Base-by-base conservation (phyloP, 1,140 invertebrate species). In the Daktulosphaira vitifoliae region DNA sequence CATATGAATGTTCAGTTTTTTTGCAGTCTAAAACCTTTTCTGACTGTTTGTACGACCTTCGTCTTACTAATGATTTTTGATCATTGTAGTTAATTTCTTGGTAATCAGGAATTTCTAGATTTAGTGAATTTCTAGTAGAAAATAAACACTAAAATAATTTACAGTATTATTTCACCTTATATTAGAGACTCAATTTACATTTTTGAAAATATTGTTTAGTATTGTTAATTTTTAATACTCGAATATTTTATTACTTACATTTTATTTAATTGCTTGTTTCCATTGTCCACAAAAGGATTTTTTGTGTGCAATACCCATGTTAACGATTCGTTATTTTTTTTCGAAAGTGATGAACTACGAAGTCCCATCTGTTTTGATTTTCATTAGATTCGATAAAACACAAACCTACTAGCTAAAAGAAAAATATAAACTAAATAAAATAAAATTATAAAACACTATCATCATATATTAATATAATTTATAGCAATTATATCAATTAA, bases 1-100 rank as follows among this genome's bases (percentile, higher is more conserved):
- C 85, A 68, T 88, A 87, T 65, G 71, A 71, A 33, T 68, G 71
- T 0, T 69, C 15, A 70, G 67, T 67, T 72, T 72, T 8, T 70
- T 51, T 42, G 71, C 75, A 42, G 74, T 73, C 18, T 67, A 70
- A 6, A 72, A 71, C 29, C 5, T 33, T 11, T 6, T 33, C 29
- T 69, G 71, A 74, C 0, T 70, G 68, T 22, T 69, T 66, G 54
- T 9, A 18, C 22, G 15, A 29, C 18, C n/a, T 46, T 46, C 18
- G 22, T 46, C 26, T 46, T 46, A 0, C 25, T 46, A 23, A 20
- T 44, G n/a, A n/a, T n/a, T n/a, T 25, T n/a, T 46, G 42, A 15
- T 46, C 8, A 16, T 46, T 62, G 25, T 33, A 46, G 6, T 33
- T 29, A n/a, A 22, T 46, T 29, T 9, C 39, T 15, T 11, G 38